A percentile compares a stretch with the other conserved stretches of the same genome.
phyloP scores from a whole-genome alignment of 30 jellyfish, hydroid and myxozoan genomes.

The Cassiopea xamachana region DNA sequence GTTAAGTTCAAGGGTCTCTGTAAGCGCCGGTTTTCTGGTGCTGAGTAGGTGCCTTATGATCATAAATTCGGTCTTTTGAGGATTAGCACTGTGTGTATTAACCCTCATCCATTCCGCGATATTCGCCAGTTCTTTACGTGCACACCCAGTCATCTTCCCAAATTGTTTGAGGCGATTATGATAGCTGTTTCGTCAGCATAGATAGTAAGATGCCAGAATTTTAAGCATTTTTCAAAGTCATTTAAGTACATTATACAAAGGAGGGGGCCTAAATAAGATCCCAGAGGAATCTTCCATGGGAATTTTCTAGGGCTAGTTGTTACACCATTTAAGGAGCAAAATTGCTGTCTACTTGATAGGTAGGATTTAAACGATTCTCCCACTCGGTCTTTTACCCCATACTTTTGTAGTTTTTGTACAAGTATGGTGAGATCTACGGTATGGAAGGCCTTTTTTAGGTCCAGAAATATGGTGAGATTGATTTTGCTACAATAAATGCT shows the following conservation, averaged over 20 bases:
- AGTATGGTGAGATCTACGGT: conserved; percentile 35
- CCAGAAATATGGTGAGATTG: conserved; percentile 35
- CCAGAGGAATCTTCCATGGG: conserved; percentile 7
- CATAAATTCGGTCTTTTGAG: not conserved
- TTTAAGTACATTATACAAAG: conserved; percentile 14
- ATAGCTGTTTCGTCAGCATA: conserved; percentile 18
- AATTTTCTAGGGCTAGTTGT: not conserved
- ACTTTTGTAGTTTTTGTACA: conserved; percentile 27
- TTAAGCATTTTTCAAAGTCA: conserved; percentile 9
- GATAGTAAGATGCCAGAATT: not conserved
- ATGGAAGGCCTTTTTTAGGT: conserved; percentile 56
- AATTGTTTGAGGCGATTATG: conserved; percentile 9
- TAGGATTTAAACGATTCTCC: conserved; percentile 34
- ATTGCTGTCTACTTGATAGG: conserved; percentile 37
- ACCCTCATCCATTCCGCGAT: conserved; percentile 8
- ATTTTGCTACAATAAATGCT: conserved; percentile 4
- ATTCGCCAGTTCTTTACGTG: conserved; percentile 4
- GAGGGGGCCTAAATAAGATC: conserved; percentile 23
- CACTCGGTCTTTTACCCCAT: conserved; percentile 36
- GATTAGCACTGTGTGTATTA: not conserved
- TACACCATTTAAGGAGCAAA: conserved; percentile 5
- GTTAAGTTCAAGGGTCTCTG: not conserved
- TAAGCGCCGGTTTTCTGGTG: not conserved
- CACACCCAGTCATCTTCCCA: not conserved
- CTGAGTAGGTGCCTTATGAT: not conserved